These are phyloP conservation scores for Ophonus ardosiacus DNA, from an alignment of 2,888 invertebrate genomes.

Conservation along the genomic window DNA sequence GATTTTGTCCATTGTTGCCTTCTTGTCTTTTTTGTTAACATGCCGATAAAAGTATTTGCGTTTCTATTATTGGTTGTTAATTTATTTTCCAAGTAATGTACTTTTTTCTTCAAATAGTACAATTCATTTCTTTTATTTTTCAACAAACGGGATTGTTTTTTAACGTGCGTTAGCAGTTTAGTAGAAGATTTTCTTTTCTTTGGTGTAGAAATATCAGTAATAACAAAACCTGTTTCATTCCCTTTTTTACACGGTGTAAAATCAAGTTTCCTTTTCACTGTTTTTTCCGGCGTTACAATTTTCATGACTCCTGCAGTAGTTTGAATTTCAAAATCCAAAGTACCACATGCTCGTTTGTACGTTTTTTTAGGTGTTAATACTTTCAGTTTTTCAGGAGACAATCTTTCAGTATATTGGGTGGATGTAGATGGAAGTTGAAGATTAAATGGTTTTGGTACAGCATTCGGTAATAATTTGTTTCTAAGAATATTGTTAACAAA, in stretches of 20 bases:
- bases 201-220: background rate
- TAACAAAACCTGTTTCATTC: background rate
- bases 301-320: background rate
- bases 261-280: background rate
- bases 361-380: background rate
- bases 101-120: background rate
- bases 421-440: background rate
- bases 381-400: background rate
- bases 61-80: background rate
- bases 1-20: constrained; percentile 1
- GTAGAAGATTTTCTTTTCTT: background rate
- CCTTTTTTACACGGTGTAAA: background rate
- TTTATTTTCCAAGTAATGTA: background rate
- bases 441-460: background rate
- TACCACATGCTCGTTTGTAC: background rate
- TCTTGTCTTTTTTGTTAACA: background rate
- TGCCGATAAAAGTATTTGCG: background rate
- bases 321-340: background rate
- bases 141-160: background rate
- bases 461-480: background rate
- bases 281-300: background rate
- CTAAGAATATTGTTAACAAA: background rate
- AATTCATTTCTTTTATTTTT: background rate
- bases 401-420: background rate
- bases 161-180: background rate